Evolutionary conservation across 92 coral and sea anemone species (phyloP), one percentile per base, ranked within the genome.

Genomic region (Bergia sp.): DNA sequence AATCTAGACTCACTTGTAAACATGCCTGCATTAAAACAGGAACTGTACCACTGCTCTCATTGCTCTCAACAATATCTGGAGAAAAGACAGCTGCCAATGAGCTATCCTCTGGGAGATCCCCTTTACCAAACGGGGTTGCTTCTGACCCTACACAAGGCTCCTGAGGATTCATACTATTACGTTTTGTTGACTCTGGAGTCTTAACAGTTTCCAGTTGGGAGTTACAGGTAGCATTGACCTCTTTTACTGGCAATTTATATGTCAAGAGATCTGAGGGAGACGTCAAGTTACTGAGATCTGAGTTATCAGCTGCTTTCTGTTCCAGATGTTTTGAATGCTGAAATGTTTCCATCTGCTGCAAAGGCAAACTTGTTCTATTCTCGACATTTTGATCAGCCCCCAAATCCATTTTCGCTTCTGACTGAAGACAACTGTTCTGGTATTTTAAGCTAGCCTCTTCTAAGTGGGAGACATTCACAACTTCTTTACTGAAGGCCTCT

Each of bases 51-150:
- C 45, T 57, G 80, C 64, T 71, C 15, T 42, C 65, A 6, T 37
- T 29, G 4, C 79, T 49, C 39, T 47, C 78, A 9, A 64, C 88
- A 40, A 12, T 47, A 64, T 73, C 76, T 29, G 76, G 77, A 53
- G 69, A 73, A 47, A 58, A 49, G 4, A 47, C 29, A 36, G 74
- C 72, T 44, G 90, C 41, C 0, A 80, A 82, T 64, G 94, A 93
- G 36, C 79, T 77, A 76, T 89, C 91, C 23, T 82, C 7, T 36
- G 98, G 96, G 18, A 73, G 65, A 11, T 77, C 76, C 76, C 92
- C 91, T 89, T 95, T 95, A 21, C 98, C 96, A 82, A 88, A 87
- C 8, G 98, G 98, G 13, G 96, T 95, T 37, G 94, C 98, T 77
- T 91, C 90, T 78, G 91, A 91, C 39, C 92, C 98, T 37, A 91